Conservation (phyloP, 2,888 invertebrate genomes). For the Itoplectis maculator region DNA sequence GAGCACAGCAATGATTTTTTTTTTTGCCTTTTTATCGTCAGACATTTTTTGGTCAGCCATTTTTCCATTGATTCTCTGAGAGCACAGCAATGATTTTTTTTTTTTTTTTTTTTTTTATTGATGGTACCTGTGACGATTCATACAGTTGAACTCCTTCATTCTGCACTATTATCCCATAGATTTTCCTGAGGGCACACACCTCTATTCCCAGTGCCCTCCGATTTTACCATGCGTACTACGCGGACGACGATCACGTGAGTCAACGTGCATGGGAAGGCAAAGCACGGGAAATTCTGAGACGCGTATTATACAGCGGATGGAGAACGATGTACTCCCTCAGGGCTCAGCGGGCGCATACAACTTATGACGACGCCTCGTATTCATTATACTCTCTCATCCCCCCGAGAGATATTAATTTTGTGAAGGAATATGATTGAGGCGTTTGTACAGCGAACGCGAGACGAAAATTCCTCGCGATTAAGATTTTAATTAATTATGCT, state of each 20-base stretch:
- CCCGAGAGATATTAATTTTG: conserved; percentile 30
- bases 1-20: too few species aligned
- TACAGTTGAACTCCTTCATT: too few species aligned
- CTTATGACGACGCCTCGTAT: conserved; percentile 37
- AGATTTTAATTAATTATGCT: conserved; percentile 41
- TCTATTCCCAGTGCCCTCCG: neutral
- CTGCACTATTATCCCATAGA: too few species aligned
- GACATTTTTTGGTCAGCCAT: too few species aligned
- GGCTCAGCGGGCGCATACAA: neutral
- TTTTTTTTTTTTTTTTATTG: too few species aligned
- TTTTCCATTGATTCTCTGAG: too few species aligned
- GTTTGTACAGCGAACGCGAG: conserved; percentile 23
- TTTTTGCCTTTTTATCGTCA: too few species aligned
- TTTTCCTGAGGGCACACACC: too few species aligned
- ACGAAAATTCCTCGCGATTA: conserved; percentile 11
- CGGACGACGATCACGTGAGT: neutral
- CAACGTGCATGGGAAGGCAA: conserved; percentile 5
- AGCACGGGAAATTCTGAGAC: conserved; percentile 32
- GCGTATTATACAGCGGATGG: conserved; percentile 26
- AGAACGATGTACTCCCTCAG: conserved; percentile 32
- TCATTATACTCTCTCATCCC: conserved; percentile 22
- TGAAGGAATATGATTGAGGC: conserved; percentile 42
- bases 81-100: too few species aligned
- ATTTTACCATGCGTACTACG: conserved; percentile 29
- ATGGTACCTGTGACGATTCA: too few species aligned